Evolutionary conservation across 2,113 vertebrate genomes (phyloP), one percentile per base, ranked within the genome.

Genomic region (Maccullochella peelii): DNA sequence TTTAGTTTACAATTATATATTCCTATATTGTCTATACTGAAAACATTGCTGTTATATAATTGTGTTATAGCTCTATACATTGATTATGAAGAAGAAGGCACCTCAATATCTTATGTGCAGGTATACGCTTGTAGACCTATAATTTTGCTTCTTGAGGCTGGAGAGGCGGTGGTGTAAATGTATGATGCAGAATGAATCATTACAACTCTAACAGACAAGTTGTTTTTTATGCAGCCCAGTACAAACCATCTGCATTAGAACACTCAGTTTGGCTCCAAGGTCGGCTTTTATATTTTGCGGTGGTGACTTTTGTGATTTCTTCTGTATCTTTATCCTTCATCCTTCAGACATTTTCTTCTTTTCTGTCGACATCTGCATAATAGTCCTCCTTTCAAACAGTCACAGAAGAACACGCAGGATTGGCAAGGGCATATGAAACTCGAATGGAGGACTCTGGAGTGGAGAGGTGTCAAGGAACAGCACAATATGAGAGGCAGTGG

Each of bases 211-310:
- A 47, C 18, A 14, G 47, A 49, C 33, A 63, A 49, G 30, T 58
- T 27, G 1, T 58, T 63, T 49, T 76, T 12, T 69, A 1, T 75
- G 80, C 77, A 76, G 50, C 52, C 77, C 36, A 50, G 6, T 58
- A 21, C 15, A 72, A 68, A 63, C 40, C 50, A 55, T 75, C n/a
- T 70, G 54, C 80, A 52, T 62, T 62, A 72, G 40, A 78, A 50
- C 30, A 47, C 14, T 77, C 12, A 7, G 44, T 79, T 79, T 79
- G 27, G 15, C 52, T 72, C 57, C 70, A 86, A 83, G 86, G 85
- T 86, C 74, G 79, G 7, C 30, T 59, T 86, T 83, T 67, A 63
- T 50, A 40, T 50, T 80, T 62, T 7, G 11, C 14, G 27, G 50
- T 36, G 27, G 73, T 73, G 63, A 79, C 61, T 59, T 78, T 55